A percentile compares a stretch with the other conserved stretches of the same genome.
These are phyloP conservation scores for Ataeniobius toweri DNA, from an alignment of 2,797 vertebrate genomes.

Conservation along the genomic window DNA sequence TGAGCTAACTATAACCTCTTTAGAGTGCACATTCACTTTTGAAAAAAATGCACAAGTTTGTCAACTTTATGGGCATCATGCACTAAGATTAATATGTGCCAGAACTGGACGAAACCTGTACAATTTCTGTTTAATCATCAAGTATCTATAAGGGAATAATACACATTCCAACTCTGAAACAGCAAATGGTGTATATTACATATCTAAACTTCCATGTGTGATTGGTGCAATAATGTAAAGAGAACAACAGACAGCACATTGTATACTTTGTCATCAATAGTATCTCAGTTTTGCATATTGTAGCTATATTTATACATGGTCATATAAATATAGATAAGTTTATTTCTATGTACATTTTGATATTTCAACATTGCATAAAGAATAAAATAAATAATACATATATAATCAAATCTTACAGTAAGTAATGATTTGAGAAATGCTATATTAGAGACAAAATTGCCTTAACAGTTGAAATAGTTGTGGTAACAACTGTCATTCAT, in stretches of 20 bases:
- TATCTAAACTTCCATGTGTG: slow-evolving; percentile 83
- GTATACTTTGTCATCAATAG: slow-evolving; percentile 76
- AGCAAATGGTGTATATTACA: slow-evolving; percentile 82
- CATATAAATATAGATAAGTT: slow-evolving; percentile 85
- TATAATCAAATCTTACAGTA: slow-evolving; percentile 80
- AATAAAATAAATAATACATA: slow-evolving; percentile 88
- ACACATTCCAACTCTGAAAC: slow-evolving; percentile 77
- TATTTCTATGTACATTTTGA: slow-evolving; percentile 85
- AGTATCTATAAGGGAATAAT: slow-evolving; percentile 83
- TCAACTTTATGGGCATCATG: slow-evolving; percentile 67
- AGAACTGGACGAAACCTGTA: slow-evolving; percentile 84
- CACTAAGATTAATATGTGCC: slow-evolving; percentile 81
- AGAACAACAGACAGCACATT: slow-evolving; percentile 74
- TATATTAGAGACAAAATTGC: slow-evolving; percentile 82
- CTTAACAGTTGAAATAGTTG: slow-evolving; percentile 76
- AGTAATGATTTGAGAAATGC: slow-evolving; percentile 79
- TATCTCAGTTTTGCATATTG: slow-evolving; percentile 80
- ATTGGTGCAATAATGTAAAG: slow-evolving; percentile 76
- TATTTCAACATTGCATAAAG: slow-evolving; percentile 84
- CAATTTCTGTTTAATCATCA: slow-evolving; percentile 83
- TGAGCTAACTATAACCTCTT: slow-evolving; percentile 57
- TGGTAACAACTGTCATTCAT: slow-evolving; percentile 70
- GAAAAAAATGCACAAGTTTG: slow-evolving; percentile 63
- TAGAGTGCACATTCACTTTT: slow-evolving; percentile 63
- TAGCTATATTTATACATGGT: slow-evolving; percentile 84